phyloP scores from a whole-genome alignment of 2,797 vertebrate genomes.

The Diglossa cyanea region DNA sequence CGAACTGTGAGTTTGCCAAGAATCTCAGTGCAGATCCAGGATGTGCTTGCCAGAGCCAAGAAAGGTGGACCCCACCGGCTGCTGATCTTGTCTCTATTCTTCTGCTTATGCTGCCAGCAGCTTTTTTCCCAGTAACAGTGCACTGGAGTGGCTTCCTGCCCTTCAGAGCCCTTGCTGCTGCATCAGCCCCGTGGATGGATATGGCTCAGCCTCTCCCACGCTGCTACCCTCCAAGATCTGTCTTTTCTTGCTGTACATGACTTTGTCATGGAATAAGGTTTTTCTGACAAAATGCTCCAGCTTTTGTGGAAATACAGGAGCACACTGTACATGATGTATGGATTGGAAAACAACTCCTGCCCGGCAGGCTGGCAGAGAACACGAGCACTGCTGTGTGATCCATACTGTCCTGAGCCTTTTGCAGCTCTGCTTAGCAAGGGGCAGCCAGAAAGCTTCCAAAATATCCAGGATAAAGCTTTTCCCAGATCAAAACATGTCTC shows the following conservation, averaged over 20 bases:
- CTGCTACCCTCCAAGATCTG: background rate
- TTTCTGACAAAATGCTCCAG: background rate
- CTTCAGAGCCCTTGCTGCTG: background rate
- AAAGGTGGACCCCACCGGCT: background rate
- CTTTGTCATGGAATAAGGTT: background rate
- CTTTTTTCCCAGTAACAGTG: background rate
- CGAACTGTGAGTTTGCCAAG: background rate
- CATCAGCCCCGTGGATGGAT: fast-evolving
- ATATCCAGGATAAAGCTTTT: background rate
- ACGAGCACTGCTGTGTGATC: background rate
- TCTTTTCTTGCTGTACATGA: background rate
- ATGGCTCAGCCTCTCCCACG: background rate
- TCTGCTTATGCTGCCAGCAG: background rate
- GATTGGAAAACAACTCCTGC: background rate
- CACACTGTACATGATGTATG: background rate
- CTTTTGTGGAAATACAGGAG: background rate
- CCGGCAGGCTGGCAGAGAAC: background rate
- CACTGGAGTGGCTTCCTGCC: background rate
- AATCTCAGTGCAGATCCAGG: background rate
- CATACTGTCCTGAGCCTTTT: background rate
- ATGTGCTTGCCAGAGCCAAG: background rate
- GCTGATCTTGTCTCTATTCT: background rate
- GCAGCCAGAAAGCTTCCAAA: background rate
- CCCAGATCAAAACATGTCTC: background rate
- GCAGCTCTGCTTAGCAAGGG: background rate